Conservation (phyloP, 2,113 vertebrate genomes). For the Trachemys scripta region DNA sequence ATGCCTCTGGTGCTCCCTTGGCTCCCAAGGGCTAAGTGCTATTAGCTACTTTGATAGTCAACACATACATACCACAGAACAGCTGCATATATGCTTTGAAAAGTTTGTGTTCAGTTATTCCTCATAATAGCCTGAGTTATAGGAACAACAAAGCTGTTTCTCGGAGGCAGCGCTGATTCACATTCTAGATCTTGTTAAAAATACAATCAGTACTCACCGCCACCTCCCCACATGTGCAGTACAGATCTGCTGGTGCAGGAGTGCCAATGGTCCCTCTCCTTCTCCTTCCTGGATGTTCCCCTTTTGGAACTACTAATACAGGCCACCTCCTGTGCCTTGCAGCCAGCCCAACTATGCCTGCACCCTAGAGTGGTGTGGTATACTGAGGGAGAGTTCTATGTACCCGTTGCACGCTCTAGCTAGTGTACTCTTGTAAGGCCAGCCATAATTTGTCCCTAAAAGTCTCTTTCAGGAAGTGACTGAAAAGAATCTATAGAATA, state of each 20-base stretch:
- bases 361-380: neutral
- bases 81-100: slow-evolving; percentile 18
- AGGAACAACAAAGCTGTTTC: neutral
- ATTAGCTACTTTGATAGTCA: slow-evolving; percentile 31
- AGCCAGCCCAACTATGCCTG: neutral
- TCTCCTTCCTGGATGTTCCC: neutral
- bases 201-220: neutral
- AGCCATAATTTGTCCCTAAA: neutral
- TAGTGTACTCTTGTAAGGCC: neutral
- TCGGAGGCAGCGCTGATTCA: neutral
- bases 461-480: neutral
- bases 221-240: too few species aligned
- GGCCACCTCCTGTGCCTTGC: neutral
- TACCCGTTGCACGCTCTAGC: neutral
- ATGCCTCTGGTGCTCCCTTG: slow-evolving; percentile 22
- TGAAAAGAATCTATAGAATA: neutral
- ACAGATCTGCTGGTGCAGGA: neutral
- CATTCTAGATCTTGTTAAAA: neutral
- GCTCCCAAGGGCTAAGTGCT: slow-evolving; percentile 55
- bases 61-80: slow-evolving; percentile 43
- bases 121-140: slow-evolving; percentile 15
- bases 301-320: neutral
- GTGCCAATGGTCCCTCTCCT: fast-evolving
- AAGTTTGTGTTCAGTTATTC: neutral
- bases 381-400: neutral